Base-by-base conservation (phyloP, 2,113 vertebrate species). In the Xenopus laevis region DNA sequence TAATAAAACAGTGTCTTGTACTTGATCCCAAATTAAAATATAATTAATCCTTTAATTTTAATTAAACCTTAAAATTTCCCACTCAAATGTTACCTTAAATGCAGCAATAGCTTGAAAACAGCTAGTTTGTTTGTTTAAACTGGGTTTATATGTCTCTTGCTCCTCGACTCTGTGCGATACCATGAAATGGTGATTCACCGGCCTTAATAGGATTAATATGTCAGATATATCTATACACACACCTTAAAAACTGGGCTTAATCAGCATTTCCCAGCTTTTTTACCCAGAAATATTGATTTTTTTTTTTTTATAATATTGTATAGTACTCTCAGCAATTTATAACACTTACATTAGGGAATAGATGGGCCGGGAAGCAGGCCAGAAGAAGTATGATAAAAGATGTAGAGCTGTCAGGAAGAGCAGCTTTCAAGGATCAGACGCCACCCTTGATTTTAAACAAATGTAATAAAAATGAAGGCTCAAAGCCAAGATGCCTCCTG, bases 261-360 rank as follows among this genome's bases (percentile, higher is more conserved):
- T 90, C 88, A 91, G 88, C 87, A 84, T 84, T 89, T 91, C 83
- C 79, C 81, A 85, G 80, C 83, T 85, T 90, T 91, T 90, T 84
- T 87, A 90, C 87, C 84, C 87, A 89, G 87, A 87, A 89, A 85
- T 89, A 89, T 89, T 91, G 89, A 91, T 89, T 88, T 85, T 82
- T 91, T 83, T 87, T 88, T 87, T 13, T 13, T 88, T 89, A 89
- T 88, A 87, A 90, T 87, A 83, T 83, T 87, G 87, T 87, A 89
- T 84, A 83, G 82, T 82, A 86, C 84, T 86, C 88, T 86, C 81
- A 87, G 85, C 85, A 87, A 91, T 91, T 92, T 90, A 85, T 89
- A 90, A 87, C 84, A 85, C 84, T 89, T 89, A 88, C 84, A 90
- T 91, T 90, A 91, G 88, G 84, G 82, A 89, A 85, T 87, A 86